phyloP scores from a whole-genome alignment of 2,113 vertebrate genomes.

The Lepisosteus osseus region DNA sequence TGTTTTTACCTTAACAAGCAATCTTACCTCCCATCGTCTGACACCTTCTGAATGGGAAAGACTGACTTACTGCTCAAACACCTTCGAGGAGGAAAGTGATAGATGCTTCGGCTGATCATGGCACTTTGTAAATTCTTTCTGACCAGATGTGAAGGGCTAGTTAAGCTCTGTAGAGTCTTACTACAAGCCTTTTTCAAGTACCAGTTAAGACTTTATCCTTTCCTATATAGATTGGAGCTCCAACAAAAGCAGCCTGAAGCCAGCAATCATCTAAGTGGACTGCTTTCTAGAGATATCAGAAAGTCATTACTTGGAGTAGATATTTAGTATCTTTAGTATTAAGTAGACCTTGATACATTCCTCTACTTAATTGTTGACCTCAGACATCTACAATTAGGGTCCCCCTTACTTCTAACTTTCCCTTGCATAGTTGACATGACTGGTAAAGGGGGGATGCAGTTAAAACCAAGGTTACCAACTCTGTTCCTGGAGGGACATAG shows the following conservation, averaged over 20 bases:
- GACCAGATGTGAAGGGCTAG: background rate
- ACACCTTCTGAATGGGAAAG: background rate
- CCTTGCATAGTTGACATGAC: no score
- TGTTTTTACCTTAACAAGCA: no score
- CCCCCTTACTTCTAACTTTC: no score
- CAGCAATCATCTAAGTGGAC: background rate
- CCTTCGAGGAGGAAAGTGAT: background rate
- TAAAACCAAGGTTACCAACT: no score
- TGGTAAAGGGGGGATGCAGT: no score
- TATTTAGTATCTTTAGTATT: background rate
- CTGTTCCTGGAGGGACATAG: no score
- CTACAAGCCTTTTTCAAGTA: background rate
- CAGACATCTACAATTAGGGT: background rate
- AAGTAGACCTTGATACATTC: background rate
- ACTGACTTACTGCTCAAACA: background rate
- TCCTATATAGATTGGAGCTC: background rate
- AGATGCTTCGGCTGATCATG: background rate
- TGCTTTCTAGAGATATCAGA: slow-evolving; percentile 1
- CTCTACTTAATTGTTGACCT: slow-evolving; percentile 9
- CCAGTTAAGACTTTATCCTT: background rate
- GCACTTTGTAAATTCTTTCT: background rate
- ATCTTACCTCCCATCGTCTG: no score
- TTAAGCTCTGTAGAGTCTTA: background rate
- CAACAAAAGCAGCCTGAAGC: background rate
- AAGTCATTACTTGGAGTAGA: background rate